These are phyloP conservation scores for Parasteatoda tepidariorum DNA, from an alignment of 1,140 invertebrate genomes.

Conservation along the genomic window DNA sequence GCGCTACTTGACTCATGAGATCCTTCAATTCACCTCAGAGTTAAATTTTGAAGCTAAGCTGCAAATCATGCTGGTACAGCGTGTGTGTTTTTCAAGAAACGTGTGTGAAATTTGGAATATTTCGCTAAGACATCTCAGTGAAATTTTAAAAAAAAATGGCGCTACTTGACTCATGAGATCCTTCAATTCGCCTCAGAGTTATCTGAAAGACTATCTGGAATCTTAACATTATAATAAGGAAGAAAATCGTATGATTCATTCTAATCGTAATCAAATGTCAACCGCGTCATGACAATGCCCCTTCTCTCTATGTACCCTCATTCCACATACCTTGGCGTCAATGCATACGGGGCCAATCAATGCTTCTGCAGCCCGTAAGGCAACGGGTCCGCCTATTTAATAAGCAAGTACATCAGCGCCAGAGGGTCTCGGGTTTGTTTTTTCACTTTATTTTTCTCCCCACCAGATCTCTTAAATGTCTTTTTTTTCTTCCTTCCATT, in stretches of 20 bases:
- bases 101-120: too few relatives aligned
- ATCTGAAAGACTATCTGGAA: too few relatives aligned
- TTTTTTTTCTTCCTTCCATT: not conserved
- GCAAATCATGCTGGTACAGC: too few relatives aligned
- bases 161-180: too few relatives aligned
- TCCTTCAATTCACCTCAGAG: too few relatives aligned
- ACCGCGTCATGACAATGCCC: not conserved
- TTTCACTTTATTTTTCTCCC: not conserved
- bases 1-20: too few relatives aligned
- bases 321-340: not conserved
- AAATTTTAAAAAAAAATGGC: too few relatives aligned
- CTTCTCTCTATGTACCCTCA: not conserved
- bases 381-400: not conserved
- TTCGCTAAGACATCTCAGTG: too few relatives aligned
- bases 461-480: not conserved
- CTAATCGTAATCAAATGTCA: not conserved
- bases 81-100: too few relatives aligned
- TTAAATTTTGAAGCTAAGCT: too few relatives aligned
- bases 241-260: not conserved
- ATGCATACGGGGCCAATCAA: not conserved
- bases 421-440: not conserved
- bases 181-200: too few relatives aligned
- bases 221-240: not conserved
- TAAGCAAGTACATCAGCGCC: not conserved
- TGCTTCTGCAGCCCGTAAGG: not conserved